Evolutionary conservation across 2,888 invertebrate species (phyloP).

Genomic region (Microctonus hyperodae): DNA sequence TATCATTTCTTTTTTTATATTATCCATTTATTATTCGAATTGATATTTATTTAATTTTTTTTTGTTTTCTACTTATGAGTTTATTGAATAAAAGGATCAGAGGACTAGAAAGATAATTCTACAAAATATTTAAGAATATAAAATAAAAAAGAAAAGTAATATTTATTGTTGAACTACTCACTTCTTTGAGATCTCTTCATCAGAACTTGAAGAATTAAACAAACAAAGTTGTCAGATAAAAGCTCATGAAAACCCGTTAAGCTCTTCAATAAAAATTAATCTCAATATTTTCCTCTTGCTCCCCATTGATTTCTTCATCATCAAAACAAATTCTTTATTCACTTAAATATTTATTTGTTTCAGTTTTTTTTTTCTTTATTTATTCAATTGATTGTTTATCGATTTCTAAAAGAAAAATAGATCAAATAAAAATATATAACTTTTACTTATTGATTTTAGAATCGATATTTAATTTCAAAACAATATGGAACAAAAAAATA

Average conservation of each 20-base stretch:
- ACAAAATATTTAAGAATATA: not conserved
- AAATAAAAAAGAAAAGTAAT: no score
- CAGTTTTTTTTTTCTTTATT: no score
- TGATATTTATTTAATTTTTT: not conserved
- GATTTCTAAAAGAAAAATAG: no score
- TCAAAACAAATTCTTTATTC: no score
- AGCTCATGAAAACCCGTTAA: not conserved
- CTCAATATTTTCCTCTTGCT: not conserved
- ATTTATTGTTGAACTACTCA: not conserved
- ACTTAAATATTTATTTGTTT: no score
- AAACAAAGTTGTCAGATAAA: not conserved
- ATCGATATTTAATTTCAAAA: no score
- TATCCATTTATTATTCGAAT: conserved; percentile 4
- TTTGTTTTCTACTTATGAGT: not conserved
- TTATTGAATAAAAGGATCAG: not conserved
- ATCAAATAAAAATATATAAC: no score
- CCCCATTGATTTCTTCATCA: not conserved
- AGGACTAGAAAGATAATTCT: not conserved
- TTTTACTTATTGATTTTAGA: no score
- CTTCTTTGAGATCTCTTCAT: not conserved
- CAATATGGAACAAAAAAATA: no score
- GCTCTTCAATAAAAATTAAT: not conserved
- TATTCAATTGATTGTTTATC: no score
- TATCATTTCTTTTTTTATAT: conserved; percentile 35
- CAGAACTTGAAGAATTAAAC: not conserved